A percentile compares a stretch with the other conserved stretches of the same genome.
These are phyloP conservation scores for Dromas ardeola DNA, from an alignment of 2,113 vertebrate species.

Conservation along the genomic window DNA sequence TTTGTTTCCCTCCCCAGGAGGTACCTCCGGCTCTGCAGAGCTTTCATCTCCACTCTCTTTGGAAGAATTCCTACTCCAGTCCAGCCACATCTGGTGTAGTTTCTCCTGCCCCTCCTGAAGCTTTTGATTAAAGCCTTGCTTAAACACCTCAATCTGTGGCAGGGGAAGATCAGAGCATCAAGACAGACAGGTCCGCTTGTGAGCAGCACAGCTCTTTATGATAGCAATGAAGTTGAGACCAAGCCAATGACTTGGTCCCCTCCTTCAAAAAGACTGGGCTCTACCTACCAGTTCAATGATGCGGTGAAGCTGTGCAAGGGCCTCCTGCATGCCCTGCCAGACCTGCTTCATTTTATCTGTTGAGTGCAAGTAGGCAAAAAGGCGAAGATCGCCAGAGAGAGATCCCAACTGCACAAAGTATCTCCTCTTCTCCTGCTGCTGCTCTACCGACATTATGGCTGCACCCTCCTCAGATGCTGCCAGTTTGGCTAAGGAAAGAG, in stretches of 20 bases:
- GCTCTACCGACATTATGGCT: neutral
- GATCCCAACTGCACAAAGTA: conserved; percentile 69
- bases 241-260: neutral
- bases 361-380: conserved; percentile 77
- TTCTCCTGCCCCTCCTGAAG: conserved; percentile 78
- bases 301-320: conserved; percentile 78
- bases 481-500: neutral
- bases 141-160: conserved; percentile 58
- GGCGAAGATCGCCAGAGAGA: conserved; percentile 69
- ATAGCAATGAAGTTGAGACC: rapidly evolving
- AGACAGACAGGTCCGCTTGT: neutral
- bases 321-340: conserved; percentile 69
- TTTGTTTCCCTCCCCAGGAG: neutral
- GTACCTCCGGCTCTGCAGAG: conserved; percentile 52
- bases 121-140: conserved; percentile 77
- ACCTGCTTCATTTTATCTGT: conserved; percentile 72
- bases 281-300: conserved; percentile 83
- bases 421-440: neutral
- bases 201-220: neutral
- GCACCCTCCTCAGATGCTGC: neutral
- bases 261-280: neutral
- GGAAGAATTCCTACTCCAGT: conserved; percentile 76
- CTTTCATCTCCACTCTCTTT: neutral
- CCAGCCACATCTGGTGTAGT: conserved; percentile 81
- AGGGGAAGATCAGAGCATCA: neutral